Percentiles rank a stretch among this genome's conserved stretches.
Evolutionary conservation across 2,888 invertebrate species (phyloP).

Genomic region (Pheosia tremula): DNA sequence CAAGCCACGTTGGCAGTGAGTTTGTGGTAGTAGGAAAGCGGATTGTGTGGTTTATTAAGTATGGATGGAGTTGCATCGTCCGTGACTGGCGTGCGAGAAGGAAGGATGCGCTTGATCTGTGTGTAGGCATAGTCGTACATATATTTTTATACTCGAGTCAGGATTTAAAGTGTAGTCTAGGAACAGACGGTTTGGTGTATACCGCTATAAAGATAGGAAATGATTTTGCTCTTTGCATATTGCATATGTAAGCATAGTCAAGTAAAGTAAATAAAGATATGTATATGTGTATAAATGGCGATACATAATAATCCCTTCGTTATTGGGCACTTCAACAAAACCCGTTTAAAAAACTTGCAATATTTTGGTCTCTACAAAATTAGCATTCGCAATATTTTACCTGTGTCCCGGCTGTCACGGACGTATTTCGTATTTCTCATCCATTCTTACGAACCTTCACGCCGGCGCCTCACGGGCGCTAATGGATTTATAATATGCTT

Average conservation of each 20-base stretch:
- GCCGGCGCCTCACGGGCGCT: not conserved
- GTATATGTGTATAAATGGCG: too few relatives aligned
- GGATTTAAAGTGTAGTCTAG: not conserved
- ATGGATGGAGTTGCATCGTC: not conserved
- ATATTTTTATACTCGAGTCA: not conserved
- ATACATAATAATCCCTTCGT: too few relatives aligned
- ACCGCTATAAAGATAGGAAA: too few relatives aligned
- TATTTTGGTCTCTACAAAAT: too few relatives aligned
- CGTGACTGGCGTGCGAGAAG: not conserved
- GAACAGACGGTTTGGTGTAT: too few relatives aligned
- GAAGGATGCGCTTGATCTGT: not conserved
- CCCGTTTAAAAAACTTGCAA: too few relatives aligned
- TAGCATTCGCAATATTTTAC: too few relatives aligned
- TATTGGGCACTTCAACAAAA: too few relatives aligned
- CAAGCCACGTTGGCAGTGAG: not conserved
- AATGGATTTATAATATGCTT: constrained; percentile 6
- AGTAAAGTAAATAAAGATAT: too few relatives aligned
- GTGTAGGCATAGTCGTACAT: not conserved
- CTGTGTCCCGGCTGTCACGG: too few relatives aligned
- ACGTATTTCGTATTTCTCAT: not conserved
- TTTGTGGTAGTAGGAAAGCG: not conserved
- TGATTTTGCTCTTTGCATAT: too few relatives aligned
- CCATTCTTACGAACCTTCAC: not conserved
- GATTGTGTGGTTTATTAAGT: not conserved
- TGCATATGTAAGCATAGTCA: too few relatives aligned